Base-by-base conservation (phyloP, 2,113 vertebrate species). In the Nyctibius bracteatus region DNA sequence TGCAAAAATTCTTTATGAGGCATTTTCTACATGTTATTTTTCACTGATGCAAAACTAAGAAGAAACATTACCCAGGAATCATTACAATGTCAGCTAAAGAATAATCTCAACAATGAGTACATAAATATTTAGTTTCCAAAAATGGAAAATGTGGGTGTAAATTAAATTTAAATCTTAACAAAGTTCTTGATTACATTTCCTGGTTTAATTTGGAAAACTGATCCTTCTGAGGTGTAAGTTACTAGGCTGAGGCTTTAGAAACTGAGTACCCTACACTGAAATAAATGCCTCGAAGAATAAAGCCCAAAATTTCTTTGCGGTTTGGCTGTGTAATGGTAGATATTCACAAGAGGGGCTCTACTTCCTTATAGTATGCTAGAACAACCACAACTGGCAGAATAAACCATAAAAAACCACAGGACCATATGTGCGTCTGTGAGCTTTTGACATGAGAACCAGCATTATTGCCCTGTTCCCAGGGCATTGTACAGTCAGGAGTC, bases 391-490 rank as follows among this genome's bases (percentile, higher is more conserved):
- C n/a, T 71, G 92, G 77, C 90, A 58, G 93, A 96, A 77, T 57
- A 49, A 90, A 70, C 62, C 92, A 74, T 86, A 78, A 12, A 51
- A 75, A 61, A n/a, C 4, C 63, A 31, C 31, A 78, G 67, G 81
- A 44, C 62, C 51, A 10, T 62, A 70, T 91, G 96, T 93, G 90
- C 90, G 86, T 90, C 87, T 81, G 57, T 81, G 92, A 62, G 59
- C 8, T 90, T 86, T 86, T 81, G 89, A 73, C 88, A 41, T 73
- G 93, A 95, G 96, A 97, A 91, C 67, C 95, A 65, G 63, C 17
- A 4, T 67, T 81, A 33, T 46, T 80, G 84, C 94, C 70, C 72
- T 90, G 92, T 96, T 97, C 93, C 92, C 88, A 94, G 73, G 77
- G 82, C 87, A 39, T 5, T 91, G 65, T 43, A 10, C 54, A 68